phyloP scores from a whole-genome alignment of 1,140 invertebrate genomes.

The Hermatobates lingyangjiaoensis region DNA sequence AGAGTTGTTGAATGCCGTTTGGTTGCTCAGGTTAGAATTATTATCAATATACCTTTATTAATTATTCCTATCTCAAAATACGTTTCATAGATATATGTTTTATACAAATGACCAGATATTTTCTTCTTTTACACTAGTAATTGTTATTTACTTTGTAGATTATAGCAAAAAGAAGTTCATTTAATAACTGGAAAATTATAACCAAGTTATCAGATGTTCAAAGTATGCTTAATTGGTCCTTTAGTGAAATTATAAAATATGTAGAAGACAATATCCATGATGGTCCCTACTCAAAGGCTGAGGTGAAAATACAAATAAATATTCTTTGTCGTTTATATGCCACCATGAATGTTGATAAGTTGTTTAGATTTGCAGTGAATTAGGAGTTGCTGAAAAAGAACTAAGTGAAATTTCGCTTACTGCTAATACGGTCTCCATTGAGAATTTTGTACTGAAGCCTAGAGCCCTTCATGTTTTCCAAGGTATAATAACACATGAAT shows the following conservation, averaged over 20 bases:
- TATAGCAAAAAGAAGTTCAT: constrained; percentile 41
- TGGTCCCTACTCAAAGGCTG: constrained; percentile 51
- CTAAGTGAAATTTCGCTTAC: constrained; percentile 45
- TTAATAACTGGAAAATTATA: constrained; percentile 37
- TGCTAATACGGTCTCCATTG: constrained; percentile 42
- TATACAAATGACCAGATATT: no score
- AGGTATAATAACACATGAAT: constrained; percentile 26
- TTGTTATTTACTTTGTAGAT: no score
- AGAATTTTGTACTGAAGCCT: constrained; percentile 60
- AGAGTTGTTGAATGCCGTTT: constrained; percentile 87
- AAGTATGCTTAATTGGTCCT: constrained; percentile 32
- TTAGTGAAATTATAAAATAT: constrained; percentile 47
- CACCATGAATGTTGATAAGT: neutral
- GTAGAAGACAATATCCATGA: constrained; percentile 43
- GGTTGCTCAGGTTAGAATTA: constrained; percentile 66
- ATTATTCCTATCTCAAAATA: no score
- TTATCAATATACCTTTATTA: no score
- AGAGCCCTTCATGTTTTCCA: constrained; percentile 76
- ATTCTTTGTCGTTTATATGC: neutral
- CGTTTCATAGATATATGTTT: no score
- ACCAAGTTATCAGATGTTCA: constrained; percentile 51
- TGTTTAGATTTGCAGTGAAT: constrained; percentile 31
- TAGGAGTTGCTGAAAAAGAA: constrained; percentile 41
- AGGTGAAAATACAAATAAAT: constrained; percentile 34
- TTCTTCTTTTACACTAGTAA: no score